phyloP scores from a whole-genome alignment of 2,113 vertebrate genomes.

The Muntiacus reevesi region DNA sequence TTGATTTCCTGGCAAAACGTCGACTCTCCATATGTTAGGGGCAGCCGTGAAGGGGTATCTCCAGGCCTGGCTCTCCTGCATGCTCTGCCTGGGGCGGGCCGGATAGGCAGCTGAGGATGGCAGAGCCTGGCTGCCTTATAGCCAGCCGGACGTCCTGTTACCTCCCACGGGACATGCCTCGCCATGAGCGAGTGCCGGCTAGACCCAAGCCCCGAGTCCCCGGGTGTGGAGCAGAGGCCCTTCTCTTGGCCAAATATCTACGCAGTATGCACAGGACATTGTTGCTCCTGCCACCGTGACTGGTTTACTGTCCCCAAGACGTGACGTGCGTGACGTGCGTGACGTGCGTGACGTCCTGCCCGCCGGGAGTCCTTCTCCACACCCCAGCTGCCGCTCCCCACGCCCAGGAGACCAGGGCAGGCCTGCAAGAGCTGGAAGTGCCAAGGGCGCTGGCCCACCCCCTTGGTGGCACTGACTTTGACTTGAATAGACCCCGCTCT shows the following conservation, averaged over 20 bases:
- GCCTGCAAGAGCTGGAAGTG: conserved; percentile 18
- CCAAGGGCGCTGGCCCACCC: background rate
- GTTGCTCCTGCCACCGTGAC: conserved; percentile 54
- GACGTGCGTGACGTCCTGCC: conserved; percentile 36
- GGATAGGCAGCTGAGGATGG: conserved; percentile 60
- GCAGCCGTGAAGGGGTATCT: conserved; percentile 49
- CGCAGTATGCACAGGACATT: conserved; percentile 72
- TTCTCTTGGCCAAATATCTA: conserved; percentile 72
- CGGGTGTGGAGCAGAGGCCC: conserved; percentile 37
- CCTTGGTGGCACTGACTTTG: conserved; percentile 76
- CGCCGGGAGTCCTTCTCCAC: conserved; percentile 16
- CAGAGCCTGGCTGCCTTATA: conserved; percentile 90
- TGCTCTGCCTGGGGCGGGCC: conserved; percentile 70
- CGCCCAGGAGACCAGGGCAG: conserved; percentile 55
- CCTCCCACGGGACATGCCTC: conserved; percentile 46
- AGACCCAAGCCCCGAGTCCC: conserved; percentile 54
- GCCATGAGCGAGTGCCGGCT: conserved; percentile 45
- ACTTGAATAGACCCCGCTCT: conserved; percentile 74
- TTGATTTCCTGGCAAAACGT: conserved; percentile 73
- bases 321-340: background rate
- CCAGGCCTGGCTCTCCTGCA: conserved; percentile 68
- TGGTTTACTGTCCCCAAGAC: conserved; percentile 69
- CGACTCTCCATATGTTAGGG: conserved; percentile 77
- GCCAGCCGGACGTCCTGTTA: conserved; percentile 72
- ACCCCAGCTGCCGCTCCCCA: conserved; percentile 26